Evolutionary conservation across 1,140 invertebrate species (phyloP).

Genomic region (Colletes latitarsis): DNA sequence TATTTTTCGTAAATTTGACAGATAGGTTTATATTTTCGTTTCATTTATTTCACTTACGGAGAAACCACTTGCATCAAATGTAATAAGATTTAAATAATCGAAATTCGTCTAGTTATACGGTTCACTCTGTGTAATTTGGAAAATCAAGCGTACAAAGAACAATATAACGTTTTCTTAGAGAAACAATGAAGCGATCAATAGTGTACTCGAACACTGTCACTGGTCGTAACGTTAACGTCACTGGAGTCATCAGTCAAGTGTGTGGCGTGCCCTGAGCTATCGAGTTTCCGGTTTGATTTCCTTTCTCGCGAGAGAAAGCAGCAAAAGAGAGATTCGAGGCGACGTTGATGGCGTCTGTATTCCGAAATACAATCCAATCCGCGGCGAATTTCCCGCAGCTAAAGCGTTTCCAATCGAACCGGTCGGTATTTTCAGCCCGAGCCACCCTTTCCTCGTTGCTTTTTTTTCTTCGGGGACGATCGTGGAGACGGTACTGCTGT

Average conservation of each 20-base stretch:
- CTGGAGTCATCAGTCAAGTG: neutral
- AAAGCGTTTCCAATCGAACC: slow-evolving; percentile 60
- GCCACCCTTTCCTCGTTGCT: slow-evolving; percentile 23
- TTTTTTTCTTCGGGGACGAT: slow-evolving; percentile 30
- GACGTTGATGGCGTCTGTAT: slow-evolving; percentile 29
- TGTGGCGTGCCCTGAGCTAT: neutral
- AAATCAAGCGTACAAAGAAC: too few relatives aligned
- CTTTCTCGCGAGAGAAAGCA: neutral
- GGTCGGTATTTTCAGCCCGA: slow-evolving; percentile 46
- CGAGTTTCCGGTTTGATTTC: slow-evolving; percentile 1
- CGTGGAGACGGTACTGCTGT: slow-evolving; percentile 19
- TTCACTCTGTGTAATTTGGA: too few relatives aligned
- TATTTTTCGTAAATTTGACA: too few relatives aligned
- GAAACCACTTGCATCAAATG: too few relatives aligned
- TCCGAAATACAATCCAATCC: slow-evolving; percentile 68
- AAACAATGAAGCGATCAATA: too few relatives aligned
- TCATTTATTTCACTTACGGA: too few relatives aligned
- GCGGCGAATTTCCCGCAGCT: slow-evolving; percentile 49
- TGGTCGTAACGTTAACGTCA: too few relatives aligned
- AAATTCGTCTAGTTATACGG: too few relatives aligned
- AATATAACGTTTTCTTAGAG: too few relatives aligned
- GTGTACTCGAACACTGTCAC: too few relatives aligned
- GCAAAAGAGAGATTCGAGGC: neutral
- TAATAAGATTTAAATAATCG: too few relatives aligned
- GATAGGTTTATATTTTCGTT: too few relatives aligned